Evolutionary conservation across 2,888 invertebrate species (phyloP).

Genomic region (Phragmatobia fuliginosa): DNA sequence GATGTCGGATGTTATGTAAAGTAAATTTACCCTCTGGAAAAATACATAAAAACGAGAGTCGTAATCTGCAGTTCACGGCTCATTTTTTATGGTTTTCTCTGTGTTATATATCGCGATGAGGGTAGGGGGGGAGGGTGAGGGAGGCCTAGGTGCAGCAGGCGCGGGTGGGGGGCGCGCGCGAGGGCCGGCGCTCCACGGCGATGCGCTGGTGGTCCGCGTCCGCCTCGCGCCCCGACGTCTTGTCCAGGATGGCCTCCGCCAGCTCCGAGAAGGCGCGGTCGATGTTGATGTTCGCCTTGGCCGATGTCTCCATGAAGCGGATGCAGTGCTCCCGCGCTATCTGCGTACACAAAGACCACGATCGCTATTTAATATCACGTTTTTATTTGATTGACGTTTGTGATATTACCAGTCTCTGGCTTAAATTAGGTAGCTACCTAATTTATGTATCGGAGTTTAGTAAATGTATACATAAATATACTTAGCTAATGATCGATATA

Average conservation of each 20-base stretch:
- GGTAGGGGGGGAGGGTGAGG: neutral
- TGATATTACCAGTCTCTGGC: neutral
- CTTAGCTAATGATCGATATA: too few species aligned
- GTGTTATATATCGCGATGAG: neutral
- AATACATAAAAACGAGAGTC: slow-evolving; percentile 13
- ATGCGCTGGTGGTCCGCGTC: slow-evolving; percentile 87
- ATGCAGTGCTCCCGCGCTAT: slow-evolving; percentile 98
- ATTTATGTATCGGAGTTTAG: too few species aligned
- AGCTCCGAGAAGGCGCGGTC: slow-evolving; percentile 98
- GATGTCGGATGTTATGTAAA: slow-evolving; percentile 16
- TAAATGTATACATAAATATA: too few species aligned
- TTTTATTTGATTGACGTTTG: neutral
- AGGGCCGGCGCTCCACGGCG: slow-evolving; percentile 90
- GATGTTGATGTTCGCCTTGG: slow-evolving; percentile 98
- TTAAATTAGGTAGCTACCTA: too few species aligned
- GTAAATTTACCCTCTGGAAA: slow-evolving; percentile 17
- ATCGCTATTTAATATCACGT: neutral
- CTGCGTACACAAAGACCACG: slow-evolving; percentile 84
- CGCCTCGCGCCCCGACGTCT: slow-evolving; percentile 93
- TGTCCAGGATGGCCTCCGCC: slow-evolving; percentile 97
- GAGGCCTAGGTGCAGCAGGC: slow-evolving; percentile 79
- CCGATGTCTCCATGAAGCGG: slow-evolving; percentile 99
- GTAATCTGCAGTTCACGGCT: neutral
- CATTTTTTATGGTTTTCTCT: slow-evolving; percentile 1
- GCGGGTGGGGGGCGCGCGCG: slow-evolving; percentile 87